Base-by-base conservation (phyloP, 2,113 vertebrate species). In the Dendrocopos noguchii region DNA sequence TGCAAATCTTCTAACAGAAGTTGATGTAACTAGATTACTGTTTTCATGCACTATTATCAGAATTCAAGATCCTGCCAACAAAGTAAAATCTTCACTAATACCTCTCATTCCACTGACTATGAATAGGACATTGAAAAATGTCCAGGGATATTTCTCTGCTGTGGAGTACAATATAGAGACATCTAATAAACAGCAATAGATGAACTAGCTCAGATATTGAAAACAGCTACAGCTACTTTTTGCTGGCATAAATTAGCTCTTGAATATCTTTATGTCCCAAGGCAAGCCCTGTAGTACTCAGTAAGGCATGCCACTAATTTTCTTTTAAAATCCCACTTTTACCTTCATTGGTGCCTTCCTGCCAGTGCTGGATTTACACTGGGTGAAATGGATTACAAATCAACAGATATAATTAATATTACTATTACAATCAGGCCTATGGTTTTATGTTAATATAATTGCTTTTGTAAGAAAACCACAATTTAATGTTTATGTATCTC, bases 1-100 rank as follows among this genome's bases (percentile, higher is more conserved):
- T 83, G 66, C 84, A 91, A 86, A 90, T 88, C 65, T 94, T 81
- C 29, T 55, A 91, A 87, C 34, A 50, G 53, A 65, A n/a, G 31
- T 1, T 88, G 84, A 64, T 24, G 28, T 44, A 85, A 67, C 42
- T 74, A 71, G 52, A 85, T 89, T 80, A 59, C 76, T 80, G 29
- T 85, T 93, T 88, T 78, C 68, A 68, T 71, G 50, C 29, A 36
- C 42, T 50, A 64, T 29, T 66, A 84, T 61, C 65, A 90, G 34
- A 84, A 84, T 34, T 80, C 53, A 52, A 87, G 89, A 70, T 42
- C 68, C 25, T 89, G 33, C 22, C 5, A 4, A 47, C 46, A 75
- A 78, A 91, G 77, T 17, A 80, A 73, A 88, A 67, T 24, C 31
- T 82, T 70, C 36, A 47, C 27, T 86, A 65, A 47, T 16, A 61